Evolutionary conservation across 2,113 vertebrate genomes (phyloP), one percentile per base, ranked within the genome.

Genomic region (Mesoclemmys tuberculata): DNA sequence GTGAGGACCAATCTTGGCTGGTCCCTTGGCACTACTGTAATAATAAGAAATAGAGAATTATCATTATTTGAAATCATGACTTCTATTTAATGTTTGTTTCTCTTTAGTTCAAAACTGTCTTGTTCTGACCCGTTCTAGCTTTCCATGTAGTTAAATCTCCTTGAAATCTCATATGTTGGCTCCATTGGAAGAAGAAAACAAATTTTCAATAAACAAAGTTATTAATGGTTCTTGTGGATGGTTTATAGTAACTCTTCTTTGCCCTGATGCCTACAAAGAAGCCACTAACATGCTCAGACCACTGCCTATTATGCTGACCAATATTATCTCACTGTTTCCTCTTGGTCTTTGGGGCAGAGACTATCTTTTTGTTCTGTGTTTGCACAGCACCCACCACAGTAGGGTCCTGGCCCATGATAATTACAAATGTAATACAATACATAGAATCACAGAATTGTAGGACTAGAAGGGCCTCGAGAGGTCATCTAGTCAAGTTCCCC

Each of bases 301-400:
- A 71, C 35, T 71, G 18, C 64, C n/a, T 19, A 21, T 38, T 21
- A 71, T 71, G 64, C 14, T 75, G 71, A 75, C 71, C 11, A 27
- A 38, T 68, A 41, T 75, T 44, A 12, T 75, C 41, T 74, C 71
- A 44, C 41, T 74, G 35, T 44, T 74, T 75, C 41, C 71, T 75
- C 71, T 44, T 27, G 10, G 22, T 35, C 26, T 22, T 44, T 16
- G 27, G 51, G 24, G 12, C 48, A 54, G 19, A 6, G 27, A 16
- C n/a, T 89, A 48, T 87, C 84, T 44, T 75, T 75, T 26, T 61
- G 90, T 89, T 38, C 24, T 24, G 27, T 8, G 11, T 68, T 87
- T 0, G 1, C 4, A 5, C 2, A 3, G n/a, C 14, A 35, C 16
- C 41, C 51, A 18, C 4, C 19, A 29, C 80, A 90, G 58, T 38